Base-by-base conservation (phyloP, 1,140 invertebrate genomes). In the Zaprionus gabonicus region DNA sequence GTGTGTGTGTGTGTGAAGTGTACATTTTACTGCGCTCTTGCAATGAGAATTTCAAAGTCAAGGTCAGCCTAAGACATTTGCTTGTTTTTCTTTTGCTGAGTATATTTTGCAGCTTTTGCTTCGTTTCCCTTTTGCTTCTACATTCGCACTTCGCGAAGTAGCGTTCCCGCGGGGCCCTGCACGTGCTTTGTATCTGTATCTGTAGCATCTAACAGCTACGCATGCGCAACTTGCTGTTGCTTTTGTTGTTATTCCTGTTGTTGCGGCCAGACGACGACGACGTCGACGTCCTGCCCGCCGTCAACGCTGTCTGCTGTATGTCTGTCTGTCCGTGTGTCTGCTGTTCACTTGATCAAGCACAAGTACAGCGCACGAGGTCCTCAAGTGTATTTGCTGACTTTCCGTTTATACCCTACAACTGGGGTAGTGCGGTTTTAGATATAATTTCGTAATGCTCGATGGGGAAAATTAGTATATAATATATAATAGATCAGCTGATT, bases 11-110 rank as follows among this genome's bases (percentile, higher is more conserved):
- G 58, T 63, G 56, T 62, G 63, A 5, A 56, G 64, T 56, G 63
- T 78, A 74, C 68, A 81, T 86, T 85, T 72, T 73, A 34, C 31
- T 71, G n/a, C 27, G 31, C n/a, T 69, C 67, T 80, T 82, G 82
- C 83, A 87, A 87, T 88, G 66, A 84, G 83, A 81, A 90, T 88
- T 88, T 90, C 76, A 80, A 84, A 88, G 85, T 90, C 85, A 88
- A 88, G 85, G 85, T 81, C 83, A 88, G 74, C 46, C 28, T 46
- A 69, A 76, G 83, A 88, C 77, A 88, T 88, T 87, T 80, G 80
- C 41, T 44, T 60, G 28, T 71, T 68, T 46, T 71, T 71, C 60
- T 60, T 71, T 76, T 55, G 55, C 49, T 56, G 38, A 56, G 28
- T 27, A 55, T 1, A 55, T 59, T 62, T 59, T 62, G 41, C 57